Percentiles rank a stretch among this genome's conserved stretches.
phyloP scores from a whole-genome alignment of 2,888 invertebrate species.

The Acheta domesticus region DNA sequence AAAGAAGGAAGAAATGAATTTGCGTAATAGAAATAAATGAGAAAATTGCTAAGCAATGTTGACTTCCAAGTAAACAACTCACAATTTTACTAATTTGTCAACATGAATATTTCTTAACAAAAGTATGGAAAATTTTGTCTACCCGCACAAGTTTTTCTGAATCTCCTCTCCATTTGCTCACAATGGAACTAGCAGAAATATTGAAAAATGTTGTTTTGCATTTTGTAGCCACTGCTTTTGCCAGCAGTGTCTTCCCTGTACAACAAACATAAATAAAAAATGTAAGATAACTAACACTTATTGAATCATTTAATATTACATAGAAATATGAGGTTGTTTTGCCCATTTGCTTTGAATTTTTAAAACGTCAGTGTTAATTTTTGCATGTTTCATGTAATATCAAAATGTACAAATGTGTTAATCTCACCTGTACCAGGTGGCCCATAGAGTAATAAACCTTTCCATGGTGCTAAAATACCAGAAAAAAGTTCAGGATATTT shows the following conservation, averaged over 20 bases:
- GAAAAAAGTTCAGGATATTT: slow-evolving; percentile 70
- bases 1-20: no score
- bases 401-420: neutral
- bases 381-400: neutral
- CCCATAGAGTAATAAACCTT: slow-evolving; percentile 70
- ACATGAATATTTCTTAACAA: no score
- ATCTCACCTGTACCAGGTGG: slow-evolving; percentile 69
- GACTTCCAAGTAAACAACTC: no score
- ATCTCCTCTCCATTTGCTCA: slow-evolving; percentile 96
- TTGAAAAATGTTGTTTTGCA: slow-evolving; percentile 81
- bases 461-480: slow-evolving; percentile 75
- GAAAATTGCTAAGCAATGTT: no score
- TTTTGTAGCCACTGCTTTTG: slow-evolving; percentile 82
- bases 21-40: no score
- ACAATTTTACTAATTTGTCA: no score
- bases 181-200: slow-evolving; percentile 79
- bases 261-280: slow-evolving; percentile 11
- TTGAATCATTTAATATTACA: neutral
- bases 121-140: no score
- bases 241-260: slow-evolving; percentile 79
- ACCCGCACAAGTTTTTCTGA: slow-evolving; percentile 87
- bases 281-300: neutral
- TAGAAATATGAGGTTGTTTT: neutral
- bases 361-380: neutral
- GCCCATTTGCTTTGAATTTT: neutral